Base-by-base conservation (phyloP, 2,797 vertebrate genomes). In the Catostomus latipinnis region DNA sequence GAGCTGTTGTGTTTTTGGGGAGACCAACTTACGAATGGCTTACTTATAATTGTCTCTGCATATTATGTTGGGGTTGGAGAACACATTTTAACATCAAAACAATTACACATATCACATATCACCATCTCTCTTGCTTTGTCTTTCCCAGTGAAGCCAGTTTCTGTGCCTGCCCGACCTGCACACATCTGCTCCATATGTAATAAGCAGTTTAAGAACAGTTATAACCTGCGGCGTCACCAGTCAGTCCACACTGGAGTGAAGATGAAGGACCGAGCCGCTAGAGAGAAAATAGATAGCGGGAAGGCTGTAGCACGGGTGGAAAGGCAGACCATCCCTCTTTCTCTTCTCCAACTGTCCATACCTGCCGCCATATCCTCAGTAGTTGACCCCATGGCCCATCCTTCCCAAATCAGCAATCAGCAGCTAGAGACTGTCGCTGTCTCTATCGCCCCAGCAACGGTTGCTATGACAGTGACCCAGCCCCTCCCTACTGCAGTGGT, bases 131-230 rank as follows among this genome's bases (percentile, higher is more conserved):
- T 74, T 5, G 68, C 18, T 60, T 61, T 62, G 43, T 49, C 8
- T 63, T 52, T 56, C 18, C 2, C 87, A 93, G 93, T 92, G 63
- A 94, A 94, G 77, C 86, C 88, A 0, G 85, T 90, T 5, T 3
- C 84, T 63, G 92, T 92, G 52, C 88, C 91, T 58, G 88, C 88
- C 65, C 94, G 95, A 1, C 95, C 94, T 2, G 92, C 94, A 70
- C 96, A 97, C 83, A 93, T 96, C 86, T 97, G 96, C 52, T 91
- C 94, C 10, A 93, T 96, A 61, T 97, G 96, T 86, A 95, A 95
- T 88, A 97, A 97, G 90, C 94, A 96, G 92, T 97, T 97, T 91
- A 97, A 97, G 91, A 97, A 97, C 90, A 96, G 96, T 90, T 97
- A 97, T 90, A 97, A 97, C 50, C 92, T 97, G 80, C 94, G 96